Conservation (phyloP, 2,888 invertebrate genomes). For the Phengaris arion region DNA sequence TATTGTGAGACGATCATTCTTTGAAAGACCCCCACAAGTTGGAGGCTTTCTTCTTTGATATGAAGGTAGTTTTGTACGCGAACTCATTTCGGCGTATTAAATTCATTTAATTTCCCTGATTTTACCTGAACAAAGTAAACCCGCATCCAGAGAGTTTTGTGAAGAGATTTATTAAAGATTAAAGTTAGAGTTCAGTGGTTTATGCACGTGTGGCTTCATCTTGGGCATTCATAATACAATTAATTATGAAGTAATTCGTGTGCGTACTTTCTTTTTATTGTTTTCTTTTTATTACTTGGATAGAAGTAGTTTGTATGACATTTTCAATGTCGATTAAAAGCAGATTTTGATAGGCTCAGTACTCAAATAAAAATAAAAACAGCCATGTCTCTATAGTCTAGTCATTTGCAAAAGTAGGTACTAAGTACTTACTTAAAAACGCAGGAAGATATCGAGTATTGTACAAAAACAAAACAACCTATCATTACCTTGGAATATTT, state of each 20-base stretch:
- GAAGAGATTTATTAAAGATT: slow-evolving; percentile 26
- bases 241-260: neutral
- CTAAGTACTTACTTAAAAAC: no score
- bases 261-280: neutral
- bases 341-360: no score
- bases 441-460: no score
- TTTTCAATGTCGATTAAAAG: no score
- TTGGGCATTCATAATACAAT: neutral
- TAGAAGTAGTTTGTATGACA: no score
- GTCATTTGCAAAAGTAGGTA: no score
- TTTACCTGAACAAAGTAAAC: slow-evolving; percentile 22
- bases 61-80: slow-evolving; percentile 1
- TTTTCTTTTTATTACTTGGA: no score
- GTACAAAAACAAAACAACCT: no score
- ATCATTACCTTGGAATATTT: no score
- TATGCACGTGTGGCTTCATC: slow-evolving; percentile 11
- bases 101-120: slow-evolving; percentile 15
- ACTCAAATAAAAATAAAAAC: no score
- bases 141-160: slow-evolving; percentile 17
- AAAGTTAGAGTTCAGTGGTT: slow-evolving; percentile 6
- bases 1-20: neutral
- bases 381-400: no score
- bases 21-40: neutral
- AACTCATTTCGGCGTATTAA: neutral
- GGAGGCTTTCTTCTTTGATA: neutral